phyloP scores from a whole-genome alignment of 2,113 vertebrate genomes.

The Neomonachus schauinslandi region DNA sequence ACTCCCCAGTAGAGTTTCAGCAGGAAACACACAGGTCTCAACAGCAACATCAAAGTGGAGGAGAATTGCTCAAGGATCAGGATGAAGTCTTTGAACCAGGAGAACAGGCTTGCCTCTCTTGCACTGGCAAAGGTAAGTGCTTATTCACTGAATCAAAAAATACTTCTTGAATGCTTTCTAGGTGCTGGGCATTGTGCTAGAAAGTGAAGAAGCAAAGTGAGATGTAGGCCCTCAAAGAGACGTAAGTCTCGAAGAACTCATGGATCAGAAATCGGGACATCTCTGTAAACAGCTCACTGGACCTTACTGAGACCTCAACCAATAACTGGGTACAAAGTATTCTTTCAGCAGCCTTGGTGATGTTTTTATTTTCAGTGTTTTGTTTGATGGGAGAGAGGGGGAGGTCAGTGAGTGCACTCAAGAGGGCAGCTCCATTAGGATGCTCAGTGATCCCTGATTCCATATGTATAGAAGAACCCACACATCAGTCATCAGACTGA shows the following conservation, averaged over 20 bases:
- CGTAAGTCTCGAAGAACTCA: background rate
- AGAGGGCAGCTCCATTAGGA: background rate
- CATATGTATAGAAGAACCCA: background rate
- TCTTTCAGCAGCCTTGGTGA: background rate
- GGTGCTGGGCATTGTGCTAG: background rate
- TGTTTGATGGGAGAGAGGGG: background rate
- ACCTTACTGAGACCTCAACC: background rate
- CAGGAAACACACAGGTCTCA: background rate
- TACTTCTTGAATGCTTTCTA: background rate
- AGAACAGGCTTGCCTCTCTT: rapidly evolving
- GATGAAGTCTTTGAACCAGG: background rate
- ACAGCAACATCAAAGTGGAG: background rate
- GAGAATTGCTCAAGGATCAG: background rate
- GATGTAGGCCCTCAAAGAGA: background rate
- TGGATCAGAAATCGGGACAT: background rate
- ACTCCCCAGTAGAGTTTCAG: background rate
- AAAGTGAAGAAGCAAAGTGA: background rate
- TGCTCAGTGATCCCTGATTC: rapidly evolving
- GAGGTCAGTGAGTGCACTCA: background rate
- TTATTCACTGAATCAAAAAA: background rate
- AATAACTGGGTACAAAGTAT: background rate
- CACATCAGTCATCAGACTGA: rapidly evolving
- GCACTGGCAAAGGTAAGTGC: background rate
- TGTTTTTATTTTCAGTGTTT: background rate
- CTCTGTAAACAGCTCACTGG: background rate